A percentile compares a stretch with the other conserved stretches of the same genome.
These are phyloP conservation scores for Dryas iulia DNA, from an alignment of 1,140 invertebrate species.

Conservation along the genomic window DNA sequence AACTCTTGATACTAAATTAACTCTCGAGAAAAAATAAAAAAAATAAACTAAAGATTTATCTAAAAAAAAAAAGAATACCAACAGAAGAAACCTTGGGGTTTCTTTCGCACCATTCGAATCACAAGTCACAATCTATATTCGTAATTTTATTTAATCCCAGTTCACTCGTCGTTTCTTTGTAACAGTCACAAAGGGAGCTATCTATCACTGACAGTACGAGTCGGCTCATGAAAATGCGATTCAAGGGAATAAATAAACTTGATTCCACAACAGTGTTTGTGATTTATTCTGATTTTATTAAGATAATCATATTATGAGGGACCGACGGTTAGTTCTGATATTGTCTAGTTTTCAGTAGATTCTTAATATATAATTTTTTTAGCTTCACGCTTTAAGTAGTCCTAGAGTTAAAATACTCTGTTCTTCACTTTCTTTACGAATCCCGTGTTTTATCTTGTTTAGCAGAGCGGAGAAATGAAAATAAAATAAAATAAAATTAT, in stretches of 20 bases:
- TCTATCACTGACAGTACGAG: conserved; percentile 35
- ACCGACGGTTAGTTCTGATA: background rate
- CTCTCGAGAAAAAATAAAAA: too few species aligned
- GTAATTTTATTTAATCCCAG: conserved; percentile 13
- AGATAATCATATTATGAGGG: background rate
- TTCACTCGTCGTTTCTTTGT: conserved; percentile 17
- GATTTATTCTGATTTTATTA: background rate
- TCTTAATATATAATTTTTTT: too few species aligned
- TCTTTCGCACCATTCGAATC: background rate
- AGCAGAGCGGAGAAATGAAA: too few species aligned
- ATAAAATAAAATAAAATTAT: too few species aligned
- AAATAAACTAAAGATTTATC: too few species aligned
- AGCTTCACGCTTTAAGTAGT: too few species aligned
- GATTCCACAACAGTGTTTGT: background rate
- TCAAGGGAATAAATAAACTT: conserved; percentile 28
- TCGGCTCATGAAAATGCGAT: conserved; percentile 39
- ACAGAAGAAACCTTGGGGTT: too few species aligned
- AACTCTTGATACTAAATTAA: background rate
- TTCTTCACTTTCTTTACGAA: too few species aligned
- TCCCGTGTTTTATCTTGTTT: too few species aligned
- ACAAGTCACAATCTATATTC: background rate
- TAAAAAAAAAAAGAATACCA: too few species aligned
- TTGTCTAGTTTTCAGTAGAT: background rate
- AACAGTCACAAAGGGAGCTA: conserved; percentile 32
- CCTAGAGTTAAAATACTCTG: too few species aligned